A percentile compares a stretch with the other conserved stretches of the same genome.
Conservation (phyloP, 2,888 invertebrate species). For the Sinotaia quadrata region DNA sequence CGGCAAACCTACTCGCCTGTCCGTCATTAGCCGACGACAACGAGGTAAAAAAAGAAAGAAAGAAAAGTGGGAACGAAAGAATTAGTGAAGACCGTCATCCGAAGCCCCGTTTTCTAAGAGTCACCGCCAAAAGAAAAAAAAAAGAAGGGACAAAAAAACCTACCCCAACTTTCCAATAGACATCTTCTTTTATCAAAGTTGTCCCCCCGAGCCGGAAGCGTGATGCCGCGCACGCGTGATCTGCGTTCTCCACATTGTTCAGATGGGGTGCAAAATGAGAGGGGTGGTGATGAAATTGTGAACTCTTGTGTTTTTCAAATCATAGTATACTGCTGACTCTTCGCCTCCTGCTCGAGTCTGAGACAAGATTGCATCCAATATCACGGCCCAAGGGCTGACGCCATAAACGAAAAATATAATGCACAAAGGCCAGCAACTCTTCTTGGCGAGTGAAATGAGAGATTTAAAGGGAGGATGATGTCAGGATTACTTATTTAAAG, state of each 20-base stretch:
- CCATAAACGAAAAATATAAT: no score
- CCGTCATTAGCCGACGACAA: not conserved
- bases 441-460: no score
- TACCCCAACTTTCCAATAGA: no score
- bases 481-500: no score
- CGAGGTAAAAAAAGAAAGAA: not conserved
- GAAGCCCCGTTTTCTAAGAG: slow-evolving; percentile 4
- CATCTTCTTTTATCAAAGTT: slow-evolving; percentile 3
- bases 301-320: no score
- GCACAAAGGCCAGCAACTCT: no score
- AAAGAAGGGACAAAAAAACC: not conserved
- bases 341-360: no score
- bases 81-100: not conserved
- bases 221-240: not conserved
- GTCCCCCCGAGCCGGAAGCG: slow-evolving; percentile 11
- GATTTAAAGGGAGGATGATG: no score
- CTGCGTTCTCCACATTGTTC: not conserved
- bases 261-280: not conserved
- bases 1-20: not conserved
- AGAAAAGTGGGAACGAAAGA: not conserved
- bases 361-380: no score
- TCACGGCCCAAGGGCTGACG: no score
- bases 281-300: not conserved
- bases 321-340: no score
- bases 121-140: no score